Conservation (phyloP, 2,888 invertebrate genomes). For the Leucophenga maculata region DNA sequence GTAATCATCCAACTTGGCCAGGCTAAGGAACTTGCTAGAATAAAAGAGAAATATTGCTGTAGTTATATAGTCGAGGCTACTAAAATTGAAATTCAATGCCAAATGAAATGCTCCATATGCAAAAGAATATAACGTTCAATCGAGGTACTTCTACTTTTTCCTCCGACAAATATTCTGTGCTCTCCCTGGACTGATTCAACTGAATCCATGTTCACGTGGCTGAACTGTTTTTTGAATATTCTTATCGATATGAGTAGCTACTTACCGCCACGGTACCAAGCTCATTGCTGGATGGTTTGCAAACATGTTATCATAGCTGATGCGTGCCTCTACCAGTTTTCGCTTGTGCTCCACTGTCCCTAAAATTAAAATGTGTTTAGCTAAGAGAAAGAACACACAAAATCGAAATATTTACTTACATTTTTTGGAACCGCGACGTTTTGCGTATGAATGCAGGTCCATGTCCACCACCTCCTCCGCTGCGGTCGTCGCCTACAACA, state of each 20-base stretch:
- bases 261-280: slow-evolving; percentile 67
- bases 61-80: too few relatives aligned
- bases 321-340: slow-evolving; percentile 63
- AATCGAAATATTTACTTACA: slow-evolving; percentile 51
- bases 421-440: slow-evolving; percentile 61
- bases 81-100: too few relatives aligned
- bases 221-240: not conserved
- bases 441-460: slow-evolving; percentile 70
- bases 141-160: too few relatives aligned
- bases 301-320: slow-evolving; percentile 64
- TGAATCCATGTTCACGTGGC: not conserved
- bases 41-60: not conserved
- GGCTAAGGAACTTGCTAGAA: slow-evolving; percentile 56
- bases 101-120: too few relatives aligned
- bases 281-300: slow-evolving; percentile 59
- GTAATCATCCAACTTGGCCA: slow-evolving; percentile 63
- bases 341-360: slow-evolving; percentile 69
- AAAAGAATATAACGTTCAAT: too few relatives aligned
- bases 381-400: not conserved
- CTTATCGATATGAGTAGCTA: slow-evolving; percentile 19
- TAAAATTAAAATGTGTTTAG: slow-evolving; percentile 35
- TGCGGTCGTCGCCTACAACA: not conserved
- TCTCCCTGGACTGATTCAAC: too few relatives aligned
- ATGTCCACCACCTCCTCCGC: slow-evolving; percentile 39
- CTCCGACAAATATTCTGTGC: too few relatives aligned